Evolutionary conservation across 2,797 vertebrate genomes (phyloP).

Genomic region (Australoheros facetus): DNA sequence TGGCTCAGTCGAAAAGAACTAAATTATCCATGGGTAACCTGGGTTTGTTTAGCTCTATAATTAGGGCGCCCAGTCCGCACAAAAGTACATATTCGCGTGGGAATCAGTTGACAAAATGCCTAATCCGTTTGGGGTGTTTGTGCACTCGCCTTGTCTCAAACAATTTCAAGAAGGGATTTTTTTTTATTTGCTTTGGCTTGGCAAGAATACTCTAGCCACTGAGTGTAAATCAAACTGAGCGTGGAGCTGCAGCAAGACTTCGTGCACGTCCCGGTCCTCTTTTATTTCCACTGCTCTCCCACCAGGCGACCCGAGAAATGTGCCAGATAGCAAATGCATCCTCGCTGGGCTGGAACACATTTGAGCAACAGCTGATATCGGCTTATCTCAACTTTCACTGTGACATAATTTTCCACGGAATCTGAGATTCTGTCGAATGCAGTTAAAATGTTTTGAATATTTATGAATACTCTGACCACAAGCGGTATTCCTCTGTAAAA

Average conservation of each 20-base stretch:
- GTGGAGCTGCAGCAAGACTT: neutral
- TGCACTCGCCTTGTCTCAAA: slow-evolving; percentile 47
- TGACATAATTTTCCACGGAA: slow-evolving; percentile 43
- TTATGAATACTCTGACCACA: neutral
- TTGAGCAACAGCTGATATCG: slow-evolving; percentile 69
- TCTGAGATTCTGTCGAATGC: neutral
- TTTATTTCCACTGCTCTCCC: slow-evolving; percentile 23
- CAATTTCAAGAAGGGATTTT: neutral
- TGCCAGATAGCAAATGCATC: slow-evolving; percentile 58
- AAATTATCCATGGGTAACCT: slow-evolving; percentile 66
- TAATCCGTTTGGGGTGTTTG: slow-evolving; percentile 58
- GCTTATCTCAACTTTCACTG: slow-evolving; percentile 30
- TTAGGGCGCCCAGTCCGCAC: slow-evolving; percentile 59
- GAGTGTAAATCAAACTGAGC: slow-evolving; percentile 33
- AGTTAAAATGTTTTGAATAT: neutral
- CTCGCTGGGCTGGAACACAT: slow-evolving; percentile 46
- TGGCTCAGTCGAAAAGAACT: slow-evolving; percentile 52
- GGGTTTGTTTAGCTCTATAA: slow-evolving; percentile 65
- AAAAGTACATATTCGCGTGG: slow-evolving; percentile 53
- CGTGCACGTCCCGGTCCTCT: slow-evolving; percentile 9
- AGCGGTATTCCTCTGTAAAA: slow-evolving; percentile 18
- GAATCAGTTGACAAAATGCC: slow-evolving; percentile 53
- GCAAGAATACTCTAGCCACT: slow-evolving; percentile 24
- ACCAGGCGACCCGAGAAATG: slow-evolving; percentile 57
- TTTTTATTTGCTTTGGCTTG: slow-evolving; percentile 10